Evolutionary conservation across 2,113 vertebrate genomes (phyloP), one percentile per base, ranked within the genome.

Genomic region (Poeciliopsis prolifica): DNA sequence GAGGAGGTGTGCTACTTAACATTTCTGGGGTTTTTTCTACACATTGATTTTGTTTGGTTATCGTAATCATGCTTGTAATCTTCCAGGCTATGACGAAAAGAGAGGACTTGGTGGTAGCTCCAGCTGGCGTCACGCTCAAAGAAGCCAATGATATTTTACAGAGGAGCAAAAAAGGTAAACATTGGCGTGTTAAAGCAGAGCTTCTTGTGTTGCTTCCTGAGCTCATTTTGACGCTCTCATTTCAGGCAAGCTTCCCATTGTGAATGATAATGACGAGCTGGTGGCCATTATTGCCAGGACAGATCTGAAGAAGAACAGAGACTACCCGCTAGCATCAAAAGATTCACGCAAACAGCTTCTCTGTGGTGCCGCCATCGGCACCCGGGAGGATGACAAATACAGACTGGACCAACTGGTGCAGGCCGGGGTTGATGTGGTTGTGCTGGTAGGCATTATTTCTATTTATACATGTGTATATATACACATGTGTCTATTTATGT

Each of bases 131-230:
- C 51, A 98, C 97, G 0, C 84, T 98, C 51, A 98, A 97, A 83
- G 96, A 97, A 82, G 97, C 97, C 48, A 98, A 97, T 51, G 97
- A 97, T 89, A 97, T 98, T 61, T 92, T 98, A 62, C 97, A 98
- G 86, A 95, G 96, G 75, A 97, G 97, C 92, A 97, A 97, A 88
- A 98, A 97, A 95, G 97, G 97, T 98, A 35, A 73, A 29, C 26
- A 5, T 1, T 42, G 60, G 6, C 19, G 40, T 6, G 1, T 30
- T 24, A 1, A 60, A 3, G 60, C 61, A 12, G 7, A 14, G 28
- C 15, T 69, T 4, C n/a, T 40, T 4, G 0, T 35, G 26, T 8
- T 7, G 14, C 33, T n/a, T 37, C 22, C 54, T 51, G 70, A 61
- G 17, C 26, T 11, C 0, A 14, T 28, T 37, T 30, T 7, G 2